Conservation (phyloP, 2,797 vertebrate species). For the Pangasius larnaudii region DNA sequence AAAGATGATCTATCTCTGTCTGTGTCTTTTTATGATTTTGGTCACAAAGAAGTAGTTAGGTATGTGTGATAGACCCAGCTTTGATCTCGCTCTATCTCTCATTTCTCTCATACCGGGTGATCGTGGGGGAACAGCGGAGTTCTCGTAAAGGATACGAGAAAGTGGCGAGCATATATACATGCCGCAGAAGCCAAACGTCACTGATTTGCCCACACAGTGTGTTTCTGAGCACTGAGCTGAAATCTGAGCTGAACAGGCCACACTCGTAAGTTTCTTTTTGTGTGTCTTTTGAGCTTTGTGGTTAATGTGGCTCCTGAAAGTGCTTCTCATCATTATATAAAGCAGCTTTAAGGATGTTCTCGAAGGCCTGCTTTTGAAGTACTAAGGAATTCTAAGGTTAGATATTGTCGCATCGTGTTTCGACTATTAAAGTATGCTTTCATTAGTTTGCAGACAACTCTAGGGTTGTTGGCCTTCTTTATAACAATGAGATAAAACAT, state of each 20-base stretch:
- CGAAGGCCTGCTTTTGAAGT: neutral
- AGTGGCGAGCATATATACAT: slow-evolving; percentile 1
- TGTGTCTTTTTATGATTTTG: slow-evolving; percentile 10
- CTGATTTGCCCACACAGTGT: slow-evolving; percentile 4
- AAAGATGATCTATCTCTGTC: neutral
- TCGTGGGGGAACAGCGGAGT: slow-evolving; percentile 21
- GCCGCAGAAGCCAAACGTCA: slow-evolving; percentile 20
- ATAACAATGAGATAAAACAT: neutral
- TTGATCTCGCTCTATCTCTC: slow-evolving; percentile 28
- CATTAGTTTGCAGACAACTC: neutral
- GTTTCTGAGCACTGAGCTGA: slow-evolving; percentile 21
- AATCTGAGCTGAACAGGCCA: neutral
- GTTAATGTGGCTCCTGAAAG: neutral
- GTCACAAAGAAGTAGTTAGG: slow-evolving; percentile 27
- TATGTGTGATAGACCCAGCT: slow-evolving; percentile 1
- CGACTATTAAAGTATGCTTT: neutral
- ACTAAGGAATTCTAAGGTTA: slow-evolving; percentile 3
- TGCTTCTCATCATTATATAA: neutral
- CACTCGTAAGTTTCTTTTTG: slow-evolving; percentile 22
- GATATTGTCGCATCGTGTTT: neutral
- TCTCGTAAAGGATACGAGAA: slow-evolving; percentile 36
- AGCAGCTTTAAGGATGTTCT: slow-evolving; percentile 5
- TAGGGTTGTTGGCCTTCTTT: neutral
- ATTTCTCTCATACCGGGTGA: slow-evolving; percentile 16
- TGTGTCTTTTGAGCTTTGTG: slow-evolving; percentile 20